These are phyloP conservation scores for Lasiommata megera DNA, from an alignment of 2,888 invertebrate genomes.

Conservation along the genomic window DNA sequence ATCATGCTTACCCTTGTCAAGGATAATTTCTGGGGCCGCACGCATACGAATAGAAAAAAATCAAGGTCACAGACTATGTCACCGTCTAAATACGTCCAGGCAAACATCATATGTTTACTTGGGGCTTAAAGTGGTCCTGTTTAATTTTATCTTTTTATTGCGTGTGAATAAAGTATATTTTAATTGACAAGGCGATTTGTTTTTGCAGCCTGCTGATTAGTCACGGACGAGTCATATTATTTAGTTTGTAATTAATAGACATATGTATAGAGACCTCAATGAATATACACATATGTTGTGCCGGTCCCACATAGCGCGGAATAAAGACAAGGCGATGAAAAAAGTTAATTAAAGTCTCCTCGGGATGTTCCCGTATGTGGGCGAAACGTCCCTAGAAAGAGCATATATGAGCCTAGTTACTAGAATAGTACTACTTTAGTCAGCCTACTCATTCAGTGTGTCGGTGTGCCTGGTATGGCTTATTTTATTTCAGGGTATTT, in stretches of 20 bases:
- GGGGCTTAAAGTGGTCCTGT: constrained; percentile 8
- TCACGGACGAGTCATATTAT: neutral
- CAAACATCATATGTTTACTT: constrained; percentile 13
- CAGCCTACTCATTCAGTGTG: too few species aligned
- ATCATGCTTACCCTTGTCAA: constrained; percentile 1
- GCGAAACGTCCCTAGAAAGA: too few species aligned
- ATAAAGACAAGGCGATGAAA: too few species aligned
- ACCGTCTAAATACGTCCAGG: constrained; percentile 19
- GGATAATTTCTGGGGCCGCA: constrained; percentile 11
- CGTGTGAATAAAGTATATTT: constrained; percentile 8
- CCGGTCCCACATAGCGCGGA: too few species aligned
- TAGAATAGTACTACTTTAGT: too few species aligned
- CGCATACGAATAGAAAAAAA: constrained; percentile 18
- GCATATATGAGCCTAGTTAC: too few species aligned
- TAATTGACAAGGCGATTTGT: constrained; percentile 5
- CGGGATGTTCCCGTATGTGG: too few species aligned
- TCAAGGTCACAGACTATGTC: constrained; percentile 28
- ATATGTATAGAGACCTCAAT: too few species aligned
- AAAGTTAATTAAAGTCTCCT: too few species aligned
- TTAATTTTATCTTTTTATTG: constrained; percentile 12
- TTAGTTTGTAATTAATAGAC: neutral
- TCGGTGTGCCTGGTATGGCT: too few species aligned
- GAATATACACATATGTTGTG: too few species aligned
- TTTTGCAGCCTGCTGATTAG: constrained; percentile 6
- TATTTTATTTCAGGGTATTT: too few species aligned